Evolutionary conservation across 2,113 vertebrate genomes (phyloP), one percentile per base, ranked within the genome.

Genomic region (Callipepla squamata): DNA sequence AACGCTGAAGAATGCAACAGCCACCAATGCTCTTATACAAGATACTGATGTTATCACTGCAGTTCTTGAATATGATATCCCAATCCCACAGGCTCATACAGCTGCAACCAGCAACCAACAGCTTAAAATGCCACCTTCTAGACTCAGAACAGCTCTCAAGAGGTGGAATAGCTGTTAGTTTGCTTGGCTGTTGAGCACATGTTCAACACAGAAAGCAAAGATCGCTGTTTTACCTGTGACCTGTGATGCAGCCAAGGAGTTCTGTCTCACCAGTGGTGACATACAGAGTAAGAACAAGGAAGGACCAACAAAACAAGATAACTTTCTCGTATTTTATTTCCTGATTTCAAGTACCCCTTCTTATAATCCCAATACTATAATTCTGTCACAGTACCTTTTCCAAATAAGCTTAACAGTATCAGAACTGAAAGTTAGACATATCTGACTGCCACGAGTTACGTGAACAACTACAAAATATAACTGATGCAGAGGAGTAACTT

Each of bases 71-170:
- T 63, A 90, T 4, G 25, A 70, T 74, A 80, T 8, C 21, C 61
- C 70, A 17, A 88, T 59, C 34, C 88, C 85, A 83, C 90, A 90
- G 5, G 65, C 55, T 90, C 57, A 59, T 91, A 63, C 82, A 93
- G 92, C 80, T 83, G 80, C 82, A 78, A 74, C 25, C 72, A 67
- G 38, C 55, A 95, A 89, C 7, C 20, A 4, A 51, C 73, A 88
- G 68, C 61, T 90, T 61, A 38, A 72, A 95, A 93, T 65, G 69
- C 51, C 85, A 92, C 57, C 82, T 53, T 80, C 69, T 61, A 59
- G 57, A 78, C 21, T 65, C 32, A 70, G 72, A 85, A 30, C 14
- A 62, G 61, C 28, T 86, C 76, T 72, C 59, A 25, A 6, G 69
- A 85, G 68, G 47, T 42, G 70, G 18, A 88, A 63, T 72, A 90